Conservation (phyloP, 2,113 vertebrate genomes). For the Psilopsiagon aurifrons region DNA sequence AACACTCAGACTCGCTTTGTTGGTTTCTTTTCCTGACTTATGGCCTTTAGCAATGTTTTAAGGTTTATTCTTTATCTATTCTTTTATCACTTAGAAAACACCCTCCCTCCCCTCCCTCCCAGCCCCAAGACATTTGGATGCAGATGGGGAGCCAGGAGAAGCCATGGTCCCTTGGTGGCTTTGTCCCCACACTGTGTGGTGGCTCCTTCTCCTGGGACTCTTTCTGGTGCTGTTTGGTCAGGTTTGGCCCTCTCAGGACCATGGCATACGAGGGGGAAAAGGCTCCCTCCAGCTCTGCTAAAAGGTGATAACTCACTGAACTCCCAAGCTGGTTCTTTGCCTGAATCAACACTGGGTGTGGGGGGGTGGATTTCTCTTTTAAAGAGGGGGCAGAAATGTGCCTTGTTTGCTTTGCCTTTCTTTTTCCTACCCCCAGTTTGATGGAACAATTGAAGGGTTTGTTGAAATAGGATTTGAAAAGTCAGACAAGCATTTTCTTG, state of each 20-base stretch:
- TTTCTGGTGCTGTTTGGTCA: background rate
- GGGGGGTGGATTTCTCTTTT: background rate
- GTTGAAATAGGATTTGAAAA: background rate
- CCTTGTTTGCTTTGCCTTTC: background rate
- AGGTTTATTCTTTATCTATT: slow-evolving; percentile 20
- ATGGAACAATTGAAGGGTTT: background rate
- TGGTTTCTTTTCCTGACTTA: slow-evolving; percentile 11
- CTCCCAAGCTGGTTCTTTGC: background rate
- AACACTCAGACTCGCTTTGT: slow-evolving; percentile 13
- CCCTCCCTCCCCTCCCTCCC: background rate
- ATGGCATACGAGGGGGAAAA: background rate
- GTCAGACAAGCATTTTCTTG: background rate
- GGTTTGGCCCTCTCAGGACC: fast-evolving
- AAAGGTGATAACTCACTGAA: background rate
- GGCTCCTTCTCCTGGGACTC: background rate
- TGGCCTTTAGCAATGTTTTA: slow-evolving; percentile 39
- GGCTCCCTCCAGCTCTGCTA: background rate
- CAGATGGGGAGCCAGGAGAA: background rate
- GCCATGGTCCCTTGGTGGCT: background rate
- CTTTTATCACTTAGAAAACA: background rate
- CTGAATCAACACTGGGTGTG: background rate
- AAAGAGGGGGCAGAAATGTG: background rate
- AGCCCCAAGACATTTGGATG: background rate
- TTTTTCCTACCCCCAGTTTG: background rate
- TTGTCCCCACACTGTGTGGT: fast-evolving